These are phyloP conservation scores for Gymnoscopelus braueri DNA, from an alignment of 2,797 vertebrate species.

Conservation along the genomic window DNA sequence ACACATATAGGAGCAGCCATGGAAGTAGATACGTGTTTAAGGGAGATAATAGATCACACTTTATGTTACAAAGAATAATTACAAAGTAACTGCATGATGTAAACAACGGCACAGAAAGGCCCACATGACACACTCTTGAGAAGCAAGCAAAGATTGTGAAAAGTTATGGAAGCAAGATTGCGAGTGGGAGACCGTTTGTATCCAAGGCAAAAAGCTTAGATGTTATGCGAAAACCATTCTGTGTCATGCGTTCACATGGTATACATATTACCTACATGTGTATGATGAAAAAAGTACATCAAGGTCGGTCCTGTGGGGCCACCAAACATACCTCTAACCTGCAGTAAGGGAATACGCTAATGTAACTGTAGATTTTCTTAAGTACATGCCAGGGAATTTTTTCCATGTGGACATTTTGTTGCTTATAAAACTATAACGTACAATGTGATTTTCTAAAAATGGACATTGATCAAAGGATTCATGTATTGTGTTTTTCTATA, in stretches of 20 bases:
- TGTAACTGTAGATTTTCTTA: slow-evolving; percentile 79
- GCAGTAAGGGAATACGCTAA: slow-evolving; percentile 74
- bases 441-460: slow-evolving; percentile 39
- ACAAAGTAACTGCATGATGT: slow-evolving; percentile 50
- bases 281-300: slow-evolving; percentile 77
- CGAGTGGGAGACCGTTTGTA: slow-evolving; percentile 64
- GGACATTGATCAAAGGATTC: slow-evolving; percentile 14
- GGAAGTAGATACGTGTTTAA: too few relatives aligned
- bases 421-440: slow-evolving; percentile 44
- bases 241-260: slow-evolving; percentile 76
- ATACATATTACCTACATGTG: slow-evolving; percentile 82
- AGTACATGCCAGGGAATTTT: slow-evolving; percentile 70
- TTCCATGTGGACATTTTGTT: slow-evolving; percentile 65
- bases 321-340: slow-evolving; percentile 76
- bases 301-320: slow-evolving; percentile 65
- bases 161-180: slow-evolving; percentile 62
- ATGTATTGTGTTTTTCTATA: slow-evolving; percentile 30
- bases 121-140: slow-evolving; percentile 29
- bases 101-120: slow-evolving; percentile 38
- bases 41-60: slow-evolving; percentile 5
- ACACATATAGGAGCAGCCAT: too few relatives aligned
- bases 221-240: slow-evolving; percentile 79
- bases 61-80: slow-evolving; percentile 59
- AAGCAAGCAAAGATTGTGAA: slow-evolving; percentile 50
- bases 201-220: slow-evolving; percentile 60